Conservation (phyloP, 37 sponge, comb jelly and placozoan genomes). For the Axinella damicornis region DNA sequence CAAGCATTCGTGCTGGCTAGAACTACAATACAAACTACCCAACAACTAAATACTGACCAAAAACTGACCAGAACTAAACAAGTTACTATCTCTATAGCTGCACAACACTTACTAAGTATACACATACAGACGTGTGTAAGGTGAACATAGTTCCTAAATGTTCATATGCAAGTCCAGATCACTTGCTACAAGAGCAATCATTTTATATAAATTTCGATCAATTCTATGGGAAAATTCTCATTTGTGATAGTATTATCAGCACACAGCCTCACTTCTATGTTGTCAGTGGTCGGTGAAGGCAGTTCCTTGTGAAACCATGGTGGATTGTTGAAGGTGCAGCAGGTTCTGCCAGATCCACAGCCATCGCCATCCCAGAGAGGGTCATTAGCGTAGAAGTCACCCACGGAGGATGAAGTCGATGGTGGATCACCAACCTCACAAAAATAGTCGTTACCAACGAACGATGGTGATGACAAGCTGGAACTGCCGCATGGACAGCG, state of each 20-base stretch:
- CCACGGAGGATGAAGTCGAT: neutral
- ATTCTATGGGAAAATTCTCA: neutral
- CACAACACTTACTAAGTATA: no score
- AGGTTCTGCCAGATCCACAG: neutral
- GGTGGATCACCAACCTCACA: neutral
- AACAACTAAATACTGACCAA: no score
- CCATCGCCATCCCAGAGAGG: conserved; percentile 26
- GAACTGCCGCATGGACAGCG: neutral
- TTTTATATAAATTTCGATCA: neutral
- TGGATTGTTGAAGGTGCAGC: conserved; percentile 21
- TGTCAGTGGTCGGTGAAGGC: neutral
- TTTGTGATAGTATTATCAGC: neutral
- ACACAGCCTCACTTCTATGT: conserved; percentile 5
- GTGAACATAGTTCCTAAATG: no score
- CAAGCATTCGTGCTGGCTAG: no score
- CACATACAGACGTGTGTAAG: no score
- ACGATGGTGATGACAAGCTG: neutral
- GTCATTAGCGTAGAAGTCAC: neutral
- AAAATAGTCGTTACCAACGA: conserved; percentile 13
- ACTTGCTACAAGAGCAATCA: no score
- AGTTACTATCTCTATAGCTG: no score
- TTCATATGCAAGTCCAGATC: no score
- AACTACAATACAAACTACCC: no score
- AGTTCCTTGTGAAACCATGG: conserved; percentile 1
- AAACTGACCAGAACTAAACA: no score